phyloP scores from a whole-genome alignment of 1,140 invertebrate genomes.

The Psix sp. region DNA sequence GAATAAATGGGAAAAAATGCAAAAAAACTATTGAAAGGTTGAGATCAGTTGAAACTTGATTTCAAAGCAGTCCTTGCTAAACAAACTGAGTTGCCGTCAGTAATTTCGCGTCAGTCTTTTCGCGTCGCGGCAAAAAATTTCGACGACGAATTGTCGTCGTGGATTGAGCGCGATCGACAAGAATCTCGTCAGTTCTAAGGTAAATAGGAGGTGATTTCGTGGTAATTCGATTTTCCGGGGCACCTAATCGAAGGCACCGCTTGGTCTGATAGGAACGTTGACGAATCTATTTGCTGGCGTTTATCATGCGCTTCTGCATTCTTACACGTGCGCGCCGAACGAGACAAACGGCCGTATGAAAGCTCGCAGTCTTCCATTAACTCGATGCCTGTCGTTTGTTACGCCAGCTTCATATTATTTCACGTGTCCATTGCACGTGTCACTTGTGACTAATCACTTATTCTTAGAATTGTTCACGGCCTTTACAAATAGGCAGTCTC shows the following conservation, averaged over 20 bases:
- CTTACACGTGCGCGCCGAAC: constrained; percentile 34
- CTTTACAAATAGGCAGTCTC: constrained; percentile 43
- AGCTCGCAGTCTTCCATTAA: constrained; percentile 50
- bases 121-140: constrained; percentile 24
- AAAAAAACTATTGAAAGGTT: background rate
- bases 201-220: constrained; percentile 68
- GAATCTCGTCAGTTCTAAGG: constrained; percentile 62
- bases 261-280: constrained; percentile 35
- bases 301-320: constrained; percentile 35
- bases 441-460: constrained; percentile 61
- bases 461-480: constrained; percentile 47
- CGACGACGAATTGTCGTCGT: constrained; percentile 29
- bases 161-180: too few relatives aligned
- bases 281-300: constrained; percentile 37
- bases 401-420: constrained; percentile 69
- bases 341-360: constrained; percentile 48
- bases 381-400: constrained; percentile 49
- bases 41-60: constrained; percentile 8
- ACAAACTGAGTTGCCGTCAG: constrained; percentile 10
- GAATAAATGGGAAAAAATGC: background rate
- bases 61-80: constrained; percentile 16
- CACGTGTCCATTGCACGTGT: constrained; percentile 65
- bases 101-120: constrained; percentile 24
- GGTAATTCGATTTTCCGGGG: constrained; percentile 67
- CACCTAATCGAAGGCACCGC: constrained; percentile 57